phyloP scores from a whole-genome alignment of 2,888 invertebrate species.

The Axea sp. region DNA sequence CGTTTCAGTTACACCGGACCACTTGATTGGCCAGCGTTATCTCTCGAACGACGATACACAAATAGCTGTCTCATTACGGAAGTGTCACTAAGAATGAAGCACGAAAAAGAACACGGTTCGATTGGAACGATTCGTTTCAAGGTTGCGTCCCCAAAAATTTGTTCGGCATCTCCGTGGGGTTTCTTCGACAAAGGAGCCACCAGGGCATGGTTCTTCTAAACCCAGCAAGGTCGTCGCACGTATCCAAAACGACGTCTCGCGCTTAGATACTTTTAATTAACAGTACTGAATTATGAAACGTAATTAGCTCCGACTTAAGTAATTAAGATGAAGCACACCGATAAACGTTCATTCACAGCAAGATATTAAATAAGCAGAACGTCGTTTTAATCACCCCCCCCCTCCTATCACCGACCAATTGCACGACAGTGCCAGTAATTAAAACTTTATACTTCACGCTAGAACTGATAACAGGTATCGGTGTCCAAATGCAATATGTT shows the following conservation, averaged over 20 bases:
- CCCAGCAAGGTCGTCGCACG: conserved; percentile 1
- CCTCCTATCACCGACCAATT: too few relatives aligned
- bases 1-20: too few relatives aligned
- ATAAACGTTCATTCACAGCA: conserved; percentile 1
- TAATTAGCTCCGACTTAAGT: conserved; percentile 20
- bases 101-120: conserved; percentile 13
- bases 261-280: conserved; percentile 13
- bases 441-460: too few relatives aligned
- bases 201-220: not conserved
- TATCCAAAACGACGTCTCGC: conserved; percentile 6
- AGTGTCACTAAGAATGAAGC: not conserved
- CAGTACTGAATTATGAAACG: conserved; percentile 18
- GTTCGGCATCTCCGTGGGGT: conserved; percentile 30
- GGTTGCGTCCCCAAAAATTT: conserved; percentile 21
- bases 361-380: not conserved
- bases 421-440: too few relatives aligned
- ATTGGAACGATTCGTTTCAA: conserved; percentile 17
- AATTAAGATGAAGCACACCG: conserved; percentile 25
- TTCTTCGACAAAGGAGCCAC: conserved; percentile 7
- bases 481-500: not conserved
- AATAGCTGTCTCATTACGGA: not conserved
- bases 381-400: not conserved
- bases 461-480: not conserved
- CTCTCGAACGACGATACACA: not conserved
- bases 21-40: too few relatives aligned